Percentiles rank a stretch among this genome's conserved stretches.
Evolutionary conservation across 2,888 invertebrate genomes (phyloP).

Genomic region (Pachydiplax longipennis): DNA sequence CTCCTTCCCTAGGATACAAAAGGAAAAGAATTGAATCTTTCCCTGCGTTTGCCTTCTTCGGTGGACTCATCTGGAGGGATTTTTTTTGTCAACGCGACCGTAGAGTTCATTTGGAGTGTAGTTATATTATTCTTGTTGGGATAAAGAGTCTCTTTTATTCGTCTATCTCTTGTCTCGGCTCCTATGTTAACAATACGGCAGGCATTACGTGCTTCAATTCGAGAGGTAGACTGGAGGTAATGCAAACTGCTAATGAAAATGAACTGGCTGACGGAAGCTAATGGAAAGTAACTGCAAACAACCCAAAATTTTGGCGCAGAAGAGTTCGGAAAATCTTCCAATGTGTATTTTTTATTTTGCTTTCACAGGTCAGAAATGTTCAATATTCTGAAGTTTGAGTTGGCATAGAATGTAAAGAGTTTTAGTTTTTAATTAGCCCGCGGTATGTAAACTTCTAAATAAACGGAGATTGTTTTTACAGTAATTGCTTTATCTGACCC

Average conservation of each 20-base stretch:
- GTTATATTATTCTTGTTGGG: not conserved
- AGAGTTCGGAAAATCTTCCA: not conserved
- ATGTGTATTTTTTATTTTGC: not conserved
- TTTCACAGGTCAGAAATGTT: not conserved
- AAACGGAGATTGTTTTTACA: too few species aligned
- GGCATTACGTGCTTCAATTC: not conserved
- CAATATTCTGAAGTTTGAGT: not conserved
- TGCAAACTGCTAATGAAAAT: not conserved
- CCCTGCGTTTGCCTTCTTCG: not conserved
- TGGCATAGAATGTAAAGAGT: not conserved
- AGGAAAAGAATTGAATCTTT: not conserved
- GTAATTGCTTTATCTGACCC: too few species aligned
- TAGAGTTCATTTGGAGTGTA: not conserved
- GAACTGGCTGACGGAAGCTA: not conserved
- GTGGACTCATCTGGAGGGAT: not conserved
- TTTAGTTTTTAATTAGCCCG: too few species aligned
- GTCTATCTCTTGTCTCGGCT: not conserved
- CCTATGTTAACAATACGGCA: not conserved
- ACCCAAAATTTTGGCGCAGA: not conserved
- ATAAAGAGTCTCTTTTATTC: not conserved
- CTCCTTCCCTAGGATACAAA: not conserved
- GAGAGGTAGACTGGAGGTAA: not conserved
- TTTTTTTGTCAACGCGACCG: slow-evolving; percentile 12
- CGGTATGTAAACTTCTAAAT: too few species aligned
- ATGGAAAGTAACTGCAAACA: not conserved